Base-by-base conservation (phyloP, 2,888 invertebrate species). In the Heliothis peltigera region DNA sequence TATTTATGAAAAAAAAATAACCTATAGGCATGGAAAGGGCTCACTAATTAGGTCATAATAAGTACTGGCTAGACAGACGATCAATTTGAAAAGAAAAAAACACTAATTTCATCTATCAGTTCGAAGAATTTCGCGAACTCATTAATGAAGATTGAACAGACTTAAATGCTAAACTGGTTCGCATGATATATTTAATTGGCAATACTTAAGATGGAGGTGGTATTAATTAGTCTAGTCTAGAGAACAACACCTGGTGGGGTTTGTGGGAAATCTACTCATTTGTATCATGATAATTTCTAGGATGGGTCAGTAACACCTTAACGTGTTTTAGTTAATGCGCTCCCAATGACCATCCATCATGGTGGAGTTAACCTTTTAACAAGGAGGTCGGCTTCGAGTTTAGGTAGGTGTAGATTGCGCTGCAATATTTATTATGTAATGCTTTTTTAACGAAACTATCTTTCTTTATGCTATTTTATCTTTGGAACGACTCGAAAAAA, bases 241-340 rank as follows among this genome's bases (percentile, higher is more conserved):
- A 2, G 10, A 68, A 57, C 1, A 60, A 67, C 74, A 61, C 68
- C 53, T 70, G 46, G 43, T 4, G 18, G 5, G 3, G 54, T 52
- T 46, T 55, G 59, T 71, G 70, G 46, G 53, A 69, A 61, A 46
- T 8, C 4, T 44, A 7, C 49, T 49, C 54, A 69, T 69, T 54
- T 57, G 32, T 75, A 18, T 3, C 10, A 47, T 60, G 19, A n/a
- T 28, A 19, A 12, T 15, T 46, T 12, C 21, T 21, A 56, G 21
- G 48, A 25, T 46, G 42, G 70, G 70, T 71, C 75, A 75, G 35
- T 69, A 62, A 75, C 71, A 75, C 35, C 1, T 56, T 54, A 60
- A 17, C 75, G 55, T 43, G 28, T 49, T 17, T 4, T 18, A 53
- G 62, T 42, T 62, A 70, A 70, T 68, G 42, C 6, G n/a, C n/a